A percentile compares a stretch with the other conserved stretches of the same genome.
Evolutionary conservation across 2,888 invertebrate species (phyloP).

Genomic region (Asteroscopus sphinx): DNA sequence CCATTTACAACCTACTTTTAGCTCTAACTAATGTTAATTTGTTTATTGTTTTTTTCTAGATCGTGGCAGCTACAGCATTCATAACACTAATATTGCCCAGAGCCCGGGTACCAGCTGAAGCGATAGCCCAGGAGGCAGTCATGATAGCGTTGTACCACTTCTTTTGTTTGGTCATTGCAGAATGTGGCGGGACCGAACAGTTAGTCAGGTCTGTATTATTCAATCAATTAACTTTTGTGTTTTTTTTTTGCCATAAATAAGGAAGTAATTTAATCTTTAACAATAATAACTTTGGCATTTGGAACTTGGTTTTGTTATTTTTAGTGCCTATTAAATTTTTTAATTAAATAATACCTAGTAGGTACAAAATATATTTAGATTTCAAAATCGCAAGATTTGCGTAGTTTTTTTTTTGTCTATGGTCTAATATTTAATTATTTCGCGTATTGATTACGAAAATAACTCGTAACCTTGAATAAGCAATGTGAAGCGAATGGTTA

Average conservation of each 20-base stretch:
- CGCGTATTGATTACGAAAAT: too few species aligned
- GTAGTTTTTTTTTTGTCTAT: too few species aligned
- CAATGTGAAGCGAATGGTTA: too few species aligned
- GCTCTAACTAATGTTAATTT: not conserved
- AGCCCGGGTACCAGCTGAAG: conserved; percentile 92
- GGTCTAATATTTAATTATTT: too few species aligned
- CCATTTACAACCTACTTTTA: not conserved
- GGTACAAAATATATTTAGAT: not conserved
- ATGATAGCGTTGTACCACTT: conserved; percentile 93
- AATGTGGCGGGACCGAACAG: conserved; percentile 91
- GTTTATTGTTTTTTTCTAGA: conserved; percentile 77
- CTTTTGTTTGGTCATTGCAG: conserved; percentile 91
- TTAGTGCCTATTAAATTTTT: not conserved
- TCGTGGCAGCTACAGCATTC: conserved; percentile 89
- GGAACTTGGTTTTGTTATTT: conserved; percentile 9
- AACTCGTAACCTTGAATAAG: too few species aligned
- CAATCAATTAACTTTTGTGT: conserved; percentile 20
- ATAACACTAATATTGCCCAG: conserved; percentile 90
- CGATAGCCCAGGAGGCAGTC: conserved; percentile 92
- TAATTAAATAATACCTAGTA: conserved; percentile 9
- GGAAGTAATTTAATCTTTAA: conserved; percentile 49
- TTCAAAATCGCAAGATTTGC: conserved; percentile 2
- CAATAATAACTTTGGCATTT: conserved; percentile 45
- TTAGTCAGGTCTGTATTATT: conserved; percentile 80
- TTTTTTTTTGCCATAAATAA: conserved; percentile 38